Evolutionary conservation across 2,113 vertebrate genomes (phyloP).

Genomic region (Cyprichromis sp.): DNA sequence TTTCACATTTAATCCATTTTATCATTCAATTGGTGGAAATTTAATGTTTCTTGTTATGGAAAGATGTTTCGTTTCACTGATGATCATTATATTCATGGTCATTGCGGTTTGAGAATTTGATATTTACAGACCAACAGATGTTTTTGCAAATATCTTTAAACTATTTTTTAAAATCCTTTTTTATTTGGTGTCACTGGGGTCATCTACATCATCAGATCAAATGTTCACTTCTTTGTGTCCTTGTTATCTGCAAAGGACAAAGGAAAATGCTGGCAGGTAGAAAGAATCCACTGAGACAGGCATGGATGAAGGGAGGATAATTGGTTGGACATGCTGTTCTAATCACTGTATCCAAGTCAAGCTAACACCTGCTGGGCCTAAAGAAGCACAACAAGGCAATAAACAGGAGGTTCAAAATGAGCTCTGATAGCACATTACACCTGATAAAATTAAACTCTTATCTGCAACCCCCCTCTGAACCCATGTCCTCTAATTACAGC

Average conservation of each 20-base stretch:
- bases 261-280: not conserved
- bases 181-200: not conserved
- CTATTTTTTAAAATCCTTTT: not conserved
- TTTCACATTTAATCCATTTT: not conserved
- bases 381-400: not conserved
- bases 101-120: not conserved
- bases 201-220: not conserved
- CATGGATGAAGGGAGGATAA: slow-evolving; percentile 50
- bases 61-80: not conserved
- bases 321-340: slow-evolving; percentile 43
- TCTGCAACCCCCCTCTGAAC: not conserved
- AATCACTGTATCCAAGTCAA: slow-evolving; percentile 38
- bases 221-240: not conserved
- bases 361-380: slow-evolving; percentile 41
- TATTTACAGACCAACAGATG: not conserved
- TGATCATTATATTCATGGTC: not conserved
- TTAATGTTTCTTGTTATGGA: not conserved
- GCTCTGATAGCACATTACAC: not conserved
- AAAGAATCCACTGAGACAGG: slow-evolving; percentile 39
- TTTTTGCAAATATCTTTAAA: not conserved
- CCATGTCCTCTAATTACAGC: not conserved
- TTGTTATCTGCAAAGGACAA: slow-evolving; percentile 13
- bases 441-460: not conserved
- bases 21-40: not conserved
- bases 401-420: not conserved